Base-by-base conservation (phyloP, 2,888 invertebrate genomes). In the Diaperis boleti region DNA sequence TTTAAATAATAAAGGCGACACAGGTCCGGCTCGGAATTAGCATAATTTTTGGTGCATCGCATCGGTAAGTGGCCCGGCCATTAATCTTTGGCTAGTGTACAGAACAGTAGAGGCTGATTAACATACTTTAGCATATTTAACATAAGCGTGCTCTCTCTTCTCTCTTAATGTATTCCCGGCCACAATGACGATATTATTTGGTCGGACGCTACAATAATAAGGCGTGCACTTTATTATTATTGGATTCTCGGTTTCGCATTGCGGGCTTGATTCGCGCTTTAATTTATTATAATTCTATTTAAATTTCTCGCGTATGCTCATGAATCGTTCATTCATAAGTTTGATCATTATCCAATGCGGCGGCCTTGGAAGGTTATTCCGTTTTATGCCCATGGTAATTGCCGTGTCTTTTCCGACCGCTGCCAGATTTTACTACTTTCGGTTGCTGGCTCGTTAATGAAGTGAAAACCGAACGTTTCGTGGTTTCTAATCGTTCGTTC, bases 131-230 rank as follows among this genome's bases (percentile, higher is more conserved):
- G 76, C 64, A 64, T 64, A 64, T 56, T 60, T 61, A 64, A 49
- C 76, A 74, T 76, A 75, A 74, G 74, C 76, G 75, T 76, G 76
- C 74, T 73, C n/a, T n/a, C n/a, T n/a, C 68, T 64, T 70, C 68
- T 68, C 70, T 69, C 68, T 70, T 74, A 72, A 74, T 73, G 61
- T 73, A 73, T 72, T 72, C 74, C 67, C 68, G 69, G 67, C 69
- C 67, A 72, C 71, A 72, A 70, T 71, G 68, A 68, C 69, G 69
- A 72, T 72, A 69, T 72, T 72, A 71, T 56, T 56, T 45, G 56
- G 44, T 18, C 13, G 13, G 20, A 41, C 52, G 11, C 37, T 59
- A 20, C 42, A 42, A 52, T 47, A 52, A 59, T 56, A 45, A 56
- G 35, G 56, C 45, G 45, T 41, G 42, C 31, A 35, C 56, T 56